Base-by-base conservation (phyloP, 2,797 vertebrate species). In the Xenopus petersii region DNA sequence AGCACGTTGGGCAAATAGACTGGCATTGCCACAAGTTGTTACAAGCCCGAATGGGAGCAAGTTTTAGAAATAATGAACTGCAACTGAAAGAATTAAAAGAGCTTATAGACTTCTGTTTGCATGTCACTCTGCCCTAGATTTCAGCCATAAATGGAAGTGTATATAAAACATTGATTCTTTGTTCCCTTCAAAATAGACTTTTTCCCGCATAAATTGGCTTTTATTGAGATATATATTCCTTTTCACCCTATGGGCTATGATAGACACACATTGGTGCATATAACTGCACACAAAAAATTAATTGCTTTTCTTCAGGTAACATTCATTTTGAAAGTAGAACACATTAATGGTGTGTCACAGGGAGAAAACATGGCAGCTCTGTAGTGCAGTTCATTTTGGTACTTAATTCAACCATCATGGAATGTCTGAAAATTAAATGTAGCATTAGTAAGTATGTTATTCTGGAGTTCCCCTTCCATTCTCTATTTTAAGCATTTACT, bases 261-360 rank as follows among this genome's bases (percentile, higher is more conserved):
- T 68, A 58, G 6, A 17, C 61, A 67, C 61, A 75, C 73, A 59
- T 60, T 21, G 36, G 66, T 54, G 73, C 10, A 42, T 69, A 68
- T 63, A 62, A 55, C 58, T 68, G 73, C 12, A 62, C 73, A 54
- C 13, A 68, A 26, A 61, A 74, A 74, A 56, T 51, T 63, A 75
- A 51, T 12, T 67, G 67, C 56, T 26, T 75, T 75, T 75, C 66
- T 65, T 75, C 48, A 75, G 73, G 73, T 68, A 69, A 69, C 59
- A 75, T 75, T 75, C 59, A 69, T 75, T 75, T 75, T 42, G 62
- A 75, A 75, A 75, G 66, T 75, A 46, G 73, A 68, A 69, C 73
- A 69, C 73, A 69, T 75, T 68, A 75, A 75, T 56, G 59, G 67
- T 56, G 73, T 68, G 73, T 55, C 47, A 68, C 59, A 69, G 59